phyloP scores from a whole-genome alignment of 1,140 invertebrate genomes.

The Drosophila pallidifrons region DNA sequence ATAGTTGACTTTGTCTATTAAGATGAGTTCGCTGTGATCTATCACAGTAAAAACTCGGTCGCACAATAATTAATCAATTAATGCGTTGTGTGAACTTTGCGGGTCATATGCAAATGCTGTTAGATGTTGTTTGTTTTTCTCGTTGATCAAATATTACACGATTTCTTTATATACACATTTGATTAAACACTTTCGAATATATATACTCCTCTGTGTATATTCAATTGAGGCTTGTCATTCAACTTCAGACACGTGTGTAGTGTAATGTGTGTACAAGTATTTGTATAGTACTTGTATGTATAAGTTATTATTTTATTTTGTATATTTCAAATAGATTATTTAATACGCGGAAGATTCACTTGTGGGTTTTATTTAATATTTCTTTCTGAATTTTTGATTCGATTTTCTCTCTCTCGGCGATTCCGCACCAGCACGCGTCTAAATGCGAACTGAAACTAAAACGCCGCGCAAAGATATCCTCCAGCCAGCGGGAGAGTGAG shows the following conservation, averaged over 20 bases:
- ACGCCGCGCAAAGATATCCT: constrained; percentile 77
- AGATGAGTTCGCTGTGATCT: constrained; percentile 21
- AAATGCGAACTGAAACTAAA: constrained; percentile 81
- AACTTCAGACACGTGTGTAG: constrained; percentile 69
- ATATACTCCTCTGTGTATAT: constrained; percentile 26
- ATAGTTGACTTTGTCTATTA: constrained; percentile 12
- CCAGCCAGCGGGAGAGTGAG: constrained; percentile 63
- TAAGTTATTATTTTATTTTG: constrained; percentile 2
- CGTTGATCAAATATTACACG: constrained; percentile 65
- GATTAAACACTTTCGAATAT: constrained; percentile 19
- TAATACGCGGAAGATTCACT: constrained; percentile 39
- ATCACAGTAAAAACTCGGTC: constrained; percentile 38
- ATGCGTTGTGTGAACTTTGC: constrained; percentile 58
- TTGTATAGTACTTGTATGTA: constrained; percentile 17
- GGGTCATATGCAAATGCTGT: constrained; percentile 60
- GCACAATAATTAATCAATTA: constrained; percentile 46
- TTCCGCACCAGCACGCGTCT: constrained; percentile 76
- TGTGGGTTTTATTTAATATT: constrained; percentile 16
- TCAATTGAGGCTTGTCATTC: constrained; percentile 68
- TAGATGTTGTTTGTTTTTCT: constrained; percentile 52
- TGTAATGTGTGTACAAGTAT: constrained; percentile 18
- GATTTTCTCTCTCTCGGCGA: constrained; percentile 60
- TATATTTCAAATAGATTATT: constrained; percentile 31
- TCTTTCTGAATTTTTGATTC: constrained; percentile 21
- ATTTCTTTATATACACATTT: constrained; percentile 47